Conservation (phyloP, 2,113 vertebrate species). For the Triplophysa siluroides region DNA sequence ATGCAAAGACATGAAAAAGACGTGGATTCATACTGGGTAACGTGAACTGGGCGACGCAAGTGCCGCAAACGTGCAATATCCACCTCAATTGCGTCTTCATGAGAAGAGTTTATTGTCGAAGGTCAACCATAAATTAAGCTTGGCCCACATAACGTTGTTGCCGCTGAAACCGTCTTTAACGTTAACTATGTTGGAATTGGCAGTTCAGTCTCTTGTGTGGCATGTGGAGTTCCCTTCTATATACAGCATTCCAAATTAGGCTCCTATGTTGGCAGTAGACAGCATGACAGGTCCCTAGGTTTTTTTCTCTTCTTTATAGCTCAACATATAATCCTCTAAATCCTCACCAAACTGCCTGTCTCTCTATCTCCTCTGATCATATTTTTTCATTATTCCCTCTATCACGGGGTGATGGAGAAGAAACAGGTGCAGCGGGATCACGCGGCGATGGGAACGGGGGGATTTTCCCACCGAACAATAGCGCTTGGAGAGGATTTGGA, state of each 20-base stretch:
- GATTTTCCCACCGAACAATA: conserved; percentile 34
- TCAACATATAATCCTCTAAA: conserved; percentile 45
- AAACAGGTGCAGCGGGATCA: conserved; percentile 24
- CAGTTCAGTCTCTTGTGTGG: too few relatives aligned
- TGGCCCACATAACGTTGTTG: too few relatives aligned
- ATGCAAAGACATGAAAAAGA: too few relatives aligned
- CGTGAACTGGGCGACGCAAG: too few relatives aligned
- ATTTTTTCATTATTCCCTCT: conserved; percentile 32
- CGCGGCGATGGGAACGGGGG: conserved; percentile 3
- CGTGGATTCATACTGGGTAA: too few relatives aligned
- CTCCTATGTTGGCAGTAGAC: conserved; percentile 6
- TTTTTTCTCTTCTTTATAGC: conserved; percentile 16
- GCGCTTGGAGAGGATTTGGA: background rate
- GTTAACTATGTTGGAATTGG: too few relatives aligned
- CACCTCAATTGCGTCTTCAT: too few relatives aligned
- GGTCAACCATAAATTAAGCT: too few relatives aligned
- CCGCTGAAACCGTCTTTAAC: too few relatives aligned
- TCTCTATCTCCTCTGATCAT: conserved; percentile 31
- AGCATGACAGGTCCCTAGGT: background rate
- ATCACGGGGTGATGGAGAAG: conserved; percentile 6
- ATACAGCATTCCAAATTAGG: conserved; percentile 6
- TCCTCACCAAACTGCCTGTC: conserved; percentile 36
- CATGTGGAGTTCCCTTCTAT: background rate
- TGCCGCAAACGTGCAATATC: too few relatives aligned
- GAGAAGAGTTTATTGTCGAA: too few relatives aligned